Conservation (phyloP, 2,113 vertebrate species). For the Willisornis vidua region DNA sequence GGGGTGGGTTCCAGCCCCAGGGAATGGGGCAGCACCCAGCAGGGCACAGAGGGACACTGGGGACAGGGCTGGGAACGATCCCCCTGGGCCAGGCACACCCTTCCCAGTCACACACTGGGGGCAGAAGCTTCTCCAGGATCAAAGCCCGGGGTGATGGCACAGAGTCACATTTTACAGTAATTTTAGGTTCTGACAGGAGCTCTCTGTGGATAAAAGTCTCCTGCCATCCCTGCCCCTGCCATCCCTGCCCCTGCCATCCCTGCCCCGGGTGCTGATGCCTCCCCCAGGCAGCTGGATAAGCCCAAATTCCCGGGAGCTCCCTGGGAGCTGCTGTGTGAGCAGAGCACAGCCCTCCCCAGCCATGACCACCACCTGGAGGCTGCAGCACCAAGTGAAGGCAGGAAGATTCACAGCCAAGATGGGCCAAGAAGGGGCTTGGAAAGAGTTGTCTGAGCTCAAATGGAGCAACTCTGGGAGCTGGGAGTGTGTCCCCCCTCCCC, state of each 20-base stretch:
- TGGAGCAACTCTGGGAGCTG: fast-evolving
- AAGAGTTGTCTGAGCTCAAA: background rate
- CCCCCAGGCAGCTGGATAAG: background rate
- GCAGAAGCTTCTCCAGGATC: background rate
- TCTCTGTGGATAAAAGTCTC: background rate
- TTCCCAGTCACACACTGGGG: background rate
- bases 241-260: background rate
- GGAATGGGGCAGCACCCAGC: background rate
- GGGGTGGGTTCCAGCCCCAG: background rate
- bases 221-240: background rate
- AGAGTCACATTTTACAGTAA: background rate
- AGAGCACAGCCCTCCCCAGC: background rate
- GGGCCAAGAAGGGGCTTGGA: background rate
- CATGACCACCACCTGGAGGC: conserved; percentile 6
- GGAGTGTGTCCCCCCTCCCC: background rate
- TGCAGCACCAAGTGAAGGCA: background rate
- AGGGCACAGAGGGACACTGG: background rate
- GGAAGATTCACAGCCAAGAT: background rate
- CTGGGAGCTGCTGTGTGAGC: fast-evolving
- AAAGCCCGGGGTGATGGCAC: background rate
- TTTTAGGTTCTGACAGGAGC: background rate
- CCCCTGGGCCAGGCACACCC: background rate
- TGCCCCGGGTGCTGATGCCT: fast-evolving
- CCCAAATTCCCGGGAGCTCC: background rate
- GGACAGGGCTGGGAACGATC: background rate